These are phyloP conservation scores for Octodon degus DNA, from an alignment of 2,113 vertebrate species.

Conservation along the genomic window DNA sequence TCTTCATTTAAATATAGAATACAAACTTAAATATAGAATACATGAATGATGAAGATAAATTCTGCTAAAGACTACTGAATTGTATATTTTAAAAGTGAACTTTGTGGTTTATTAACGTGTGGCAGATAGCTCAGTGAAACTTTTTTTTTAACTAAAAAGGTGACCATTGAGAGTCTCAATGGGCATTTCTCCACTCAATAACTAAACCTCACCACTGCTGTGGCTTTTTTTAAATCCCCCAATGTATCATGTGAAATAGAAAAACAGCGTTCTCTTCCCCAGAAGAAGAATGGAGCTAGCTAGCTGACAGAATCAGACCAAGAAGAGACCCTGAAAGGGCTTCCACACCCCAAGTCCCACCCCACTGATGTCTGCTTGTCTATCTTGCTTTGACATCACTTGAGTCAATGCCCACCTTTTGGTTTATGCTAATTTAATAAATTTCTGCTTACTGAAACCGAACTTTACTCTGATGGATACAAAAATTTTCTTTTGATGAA, in stretches of 20 bases:
- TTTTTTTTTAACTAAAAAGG: background rate
- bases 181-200: background rate
- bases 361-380: background rate
- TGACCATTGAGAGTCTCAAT: background rate
- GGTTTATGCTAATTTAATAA: background rate
- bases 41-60: background rate
- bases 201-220: background rate
- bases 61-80: background rate
- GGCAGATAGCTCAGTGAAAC: background rate
- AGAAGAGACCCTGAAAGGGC: background rate
- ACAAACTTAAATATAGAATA: background rate
- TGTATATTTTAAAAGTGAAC: background rate
- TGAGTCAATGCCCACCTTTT: background rate
- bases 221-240: background rate
- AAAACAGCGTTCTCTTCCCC: background rate
- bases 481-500: background rate
- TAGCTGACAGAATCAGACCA: background rate
- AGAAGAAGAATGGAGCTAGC: background rate
- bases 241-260: background rate
- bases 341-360: background rate
- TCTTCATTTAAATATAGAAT: background rate
- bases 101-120: background rate
- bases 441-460: constrained; percentile 24
- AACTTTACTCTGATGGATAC: constrained; percentile 28
- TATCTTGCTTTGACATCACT: background rate